Conservation (phyloP, 2,888 invertebrate species). For the Byasa hedistus region DNA sequence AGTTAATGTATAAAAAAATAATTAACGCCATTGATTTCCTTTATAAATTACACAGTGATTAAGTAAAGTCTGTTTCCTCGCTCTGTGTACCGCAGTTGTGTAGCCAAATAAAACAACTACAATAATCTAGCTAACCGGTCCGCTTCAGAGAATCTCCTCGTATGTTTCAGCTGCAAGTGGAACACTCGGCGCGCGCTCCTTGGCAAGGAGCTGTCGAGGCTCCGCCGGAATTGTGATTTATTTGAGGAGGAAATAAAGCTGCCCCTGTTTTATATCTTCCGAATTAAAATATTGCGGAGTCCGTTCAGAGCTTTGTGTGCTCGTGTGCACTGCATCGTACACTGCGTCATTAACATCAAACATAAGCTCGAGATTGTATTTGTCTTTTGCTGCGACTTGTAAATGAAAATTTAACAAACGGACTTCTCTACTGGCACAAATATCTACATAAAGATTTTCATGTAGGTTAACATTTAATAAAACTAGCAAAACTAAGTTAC, state of each 20-base stretch:
- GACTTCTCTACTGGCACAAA: too few relatives aligned
- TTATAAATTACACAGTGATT: too few relatives aligned
- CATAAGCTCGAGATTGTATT: too few relatives aligned
- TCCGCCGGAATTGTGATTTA: conserved; percentile 74
- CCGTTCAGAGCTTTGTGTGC: conserved; percentile 4
- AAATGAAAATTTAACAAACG: not conserved
- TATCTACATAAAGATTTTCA: too few relatives aligned
- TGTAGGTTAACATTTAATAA: too few relatives aligned
- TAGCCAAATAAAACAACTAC: too few relatives aligned
- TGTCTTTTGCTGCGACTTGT: not conserved
- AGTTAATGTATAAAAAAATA: too few relatives aligned
- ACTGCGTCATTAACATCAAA: too few relatives aligned
- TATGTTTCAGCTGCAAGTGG: conserved; percentile 38
- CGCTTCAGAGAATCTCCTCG: conserved; percentile 26
- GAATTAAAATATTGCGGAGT: conserved; percentile 24
- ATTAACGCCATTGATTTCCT: not conserved
- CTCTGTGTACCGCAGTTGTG: too few relatives aligned
- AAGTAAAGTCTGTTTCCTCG: too few relatives aligned
- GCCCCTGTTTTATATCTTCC: conserved; percentile 49
- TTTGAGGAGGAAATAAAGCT: conserved; percentile 70
- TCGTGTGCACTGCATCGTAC: not conserved
- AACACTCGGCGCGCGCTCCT: conserved; percentile 48
- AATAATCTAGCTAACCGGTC: too few relatives aligned
- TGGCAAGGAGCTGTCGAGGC: conserved; percentile 63
- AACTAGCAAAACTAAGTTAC: too few relatives aligned